A percentile compares a stretch with the other conserved stretches of the same genome.
Conservation (phyloP, 2,888 invertebrate species). For the Malacosoma neustria region DNA sequence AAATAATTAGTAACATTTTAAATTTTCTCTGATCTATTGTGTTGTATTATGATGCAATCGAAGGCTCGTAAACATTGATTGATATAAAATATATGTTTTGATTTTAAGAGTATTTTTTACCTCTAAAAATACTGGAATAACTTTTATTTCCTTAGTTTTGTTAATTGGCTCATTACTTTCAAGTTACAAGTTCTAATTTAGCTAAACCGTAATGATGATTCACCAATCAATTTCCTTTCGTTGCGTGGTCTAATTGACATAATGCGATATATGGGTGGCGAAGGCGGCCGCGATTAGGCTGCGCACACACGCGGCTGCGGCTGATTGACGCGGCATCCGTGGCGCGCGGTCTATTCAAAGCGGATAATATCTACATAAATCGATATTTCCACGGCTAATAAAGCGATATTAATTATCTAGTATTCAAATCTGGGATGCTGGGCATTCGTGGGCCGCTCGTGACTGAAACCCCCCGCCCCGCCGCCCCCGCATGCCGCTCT, state of each 20-base stretch:
- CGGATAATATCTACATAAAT: slow-evolving; percentile 62
- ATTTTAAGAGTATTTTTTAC: too few species aligned
- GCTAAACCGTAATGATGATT: too few species aligned
- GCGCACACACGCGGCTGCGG: slow-evolving; percentile 8
- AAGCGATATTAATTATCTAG: slow-evolving; percentile 74
- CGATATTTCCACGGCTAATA: slow-evolving; percentile 67
- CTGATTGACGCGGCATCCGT: slow-evolving; percentile 24
- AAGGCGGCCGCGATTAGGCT: slow-evolving; percentile 6
- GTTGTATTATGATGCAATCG: too few species aligned
- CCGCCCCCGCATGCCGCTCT: slow-evolving; percentile 16
- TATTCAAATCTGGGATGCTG: slow-evolving; percentile 66
- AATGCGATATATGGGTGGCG: neutral
- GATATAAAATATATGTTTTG: too few species aligned
- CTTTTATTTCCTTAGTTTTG: too few species aligned
- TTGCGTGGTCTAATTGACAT: neutral
- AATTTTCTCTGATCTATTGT: too few species aligned
- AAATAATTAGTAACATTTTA: too few species aligned
- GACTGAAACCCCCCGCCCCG: slow-evolving; percentile 26
- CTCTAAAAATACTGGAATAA: too few species aligned
- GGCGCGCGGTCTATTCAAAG: slow-evolving; percentile 41
- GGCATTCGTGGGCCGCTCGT: slow-evolving; percentile 52
- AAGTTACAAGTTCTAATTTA: too few species aligned
- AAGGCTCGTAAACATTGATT: too few species aligned
- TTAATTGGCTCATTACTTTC: too few species aligned
- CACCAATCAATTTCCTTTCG: neutral